Percentiles rank a stretch among this genome's conserved stretches.
Evolutionary conservation across 1,140 invertebrate genomes (phyloP).

Genomic region (Dysdera silvatica): DNA sequence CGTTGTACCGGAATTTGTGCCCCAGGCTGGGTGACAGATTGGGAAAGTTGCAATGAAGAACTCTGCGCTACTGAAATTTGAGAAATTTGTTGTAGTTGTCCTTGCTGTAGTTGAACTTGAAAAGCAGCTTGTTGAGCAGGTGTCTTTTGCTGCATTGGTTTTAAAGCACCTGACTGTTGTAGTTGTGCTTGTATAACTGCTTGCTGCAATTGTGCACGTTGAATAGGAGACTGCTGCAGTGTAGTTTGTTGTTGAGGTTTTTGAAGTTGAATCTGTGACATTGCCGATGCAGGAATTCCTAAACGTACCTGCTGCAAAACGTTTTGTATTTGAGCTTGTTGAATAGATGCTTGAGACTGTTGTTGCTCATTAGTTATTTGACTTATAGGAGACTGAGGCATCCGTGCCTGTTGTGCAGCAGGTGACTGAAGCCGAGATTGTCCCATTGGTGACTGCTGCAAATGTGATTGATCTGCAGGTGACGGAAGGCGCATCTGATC

Average conservation of each 20-base stretch:
- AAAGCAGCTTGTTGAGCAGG: conserved; percentile 21
- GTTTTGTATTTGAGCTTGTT: conserved; percentile 1
- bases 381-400: neutral
- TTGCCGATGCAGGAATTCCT: neutral
- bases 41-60: neutral
- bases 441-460: neutral
- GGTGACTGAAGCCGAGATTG: no score
- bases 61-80: neutral
- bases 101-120: conserved; percentile 28
- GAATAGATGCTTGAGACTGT: neutral
- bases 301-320: no score
- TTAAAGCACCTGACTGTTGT: conserved; percentile 6
- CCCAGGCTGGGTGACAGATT: no score
- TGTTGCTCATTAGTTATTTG: conserved; percentile 1
- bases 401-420: no score
- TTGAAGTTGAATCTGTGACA: conserved; percentile 18
- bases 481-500: neutral
- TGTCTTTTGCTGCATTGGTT: conserved; percentile 16
- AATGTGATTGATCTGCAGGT: no score
- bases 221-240: conserved; percentile 6
- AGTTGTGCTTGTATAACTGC: neutral
- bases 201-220: conserved; percentile 15
- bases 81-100: conserved; percentile 13
- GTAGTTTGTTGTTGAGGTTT: conserved; percentile 14
- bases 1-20: conserved; percentile 1